Conservation (phyloP, 53 echinoderm and acorn worm species). For the Crossaster papposus region DNA sequence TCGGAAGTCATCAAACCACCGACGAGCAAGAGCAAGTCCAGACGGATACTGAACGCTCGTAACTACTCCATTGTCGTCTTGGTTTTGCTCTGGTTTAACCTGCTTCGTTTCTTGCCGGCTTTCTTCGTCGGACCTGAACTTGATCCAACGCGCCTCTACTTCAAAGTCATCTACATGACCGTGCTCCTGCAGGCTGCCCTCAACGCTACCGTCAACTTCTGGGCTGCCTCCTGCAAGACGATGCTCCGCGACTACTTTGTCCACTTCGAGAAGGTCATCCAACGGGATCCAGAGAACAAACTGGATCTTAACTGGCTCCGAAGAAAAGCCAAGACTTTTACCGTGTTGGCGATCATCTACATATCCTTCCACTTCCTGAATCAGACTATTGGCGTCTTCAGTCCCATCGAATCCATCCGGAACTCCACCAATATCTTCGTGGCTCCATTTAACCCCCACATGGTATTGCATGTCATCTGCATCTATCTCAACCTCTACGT, state of each 20-base stretch:
- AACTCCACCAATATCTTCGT: slow-evolving; percentile 80
- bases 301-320: slow-evolving; percentile 65
- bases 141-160: slow-evolving; percentile 65
- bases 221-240: slow-evolving; percentile 55
- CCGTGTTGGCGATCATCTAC: slow-evolving; percentile 59
- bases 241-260: slow-evolving; percentile 74
- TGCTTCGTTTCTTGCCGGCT: slow-evolving; percentile 75
- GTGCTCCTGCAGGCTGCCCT: slow-evolving; percentile 89
- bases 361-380: slow-evolving; percentile 70
- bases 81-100: slow-evolving; percentile 78
- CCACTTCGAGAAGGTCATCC: slow-evolving; percentile 78
- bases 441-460: slow-evolving; percentile 67
- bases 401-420: slow-evolving; percentile 68
- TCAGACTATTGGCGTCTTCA: slow-evolving; percentile 70
- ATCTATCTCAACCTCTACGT: slow-evolving; percentile 70
- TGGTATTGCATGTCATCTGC: slow-evolving; percentile 62
- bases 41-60: slow-evolving; percentile 74
- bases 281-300: slow-evolving; percentile 65
- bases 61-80: slow-evolving; percentile 75
- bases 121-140: slow-evolving; percentile 75
- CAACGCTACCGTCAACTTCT: slow-evolving; percentile 76
- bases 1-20: slow-evolving; percentile 66
- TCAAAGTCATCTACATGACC: slow-evolving; percentile 77
- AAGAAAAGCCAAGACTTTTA: slow-evolving; percentile 51
- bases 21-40: slow-evolving; percentile 38